Conservation (phyloP, 1,140 invertebrate species). For the Dreissena rostriformis region DNA sequence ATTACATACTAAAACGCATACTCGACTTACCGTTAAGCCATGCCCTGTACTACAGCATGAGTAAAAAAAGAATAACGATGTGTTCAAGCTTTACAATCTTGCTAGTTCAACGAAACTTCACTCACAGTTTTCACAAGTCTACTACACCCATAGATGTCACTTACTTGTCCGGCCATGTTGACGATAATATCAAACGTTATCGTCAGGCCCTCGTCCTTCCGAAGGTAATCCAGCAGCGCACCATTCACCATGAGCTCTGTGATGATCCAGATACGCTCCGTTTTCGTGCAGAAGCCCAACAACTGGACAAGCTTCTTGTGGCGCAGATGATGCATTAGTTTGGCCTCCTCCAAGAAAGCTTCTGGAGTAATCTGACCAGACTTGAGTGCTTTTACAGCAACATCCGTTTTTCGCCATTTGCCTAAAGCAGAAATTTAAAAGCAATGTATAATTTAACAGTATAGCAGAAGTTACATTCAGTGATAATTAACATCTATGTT, state of each 20-base stretch:
- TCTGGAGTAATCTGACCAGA: slow-evolving; percentile 98
- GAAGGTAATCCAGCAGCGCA: slow-evolving; percentile 90
- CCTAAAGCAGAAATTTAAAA: too few relatives aligned
- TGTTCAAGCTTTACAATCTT: too few relatives aligned
- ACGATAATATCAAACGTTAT: slow-evolving; percentile 93
- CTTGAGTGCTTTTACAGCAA: slow-evolving; percentile 97
- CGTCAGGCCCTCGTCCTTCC: slow-evolving; percentile 87
- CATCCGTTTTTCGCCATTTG: slow-evolving; percentile 96
- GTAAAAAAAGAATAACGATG: too few relatives aligned
- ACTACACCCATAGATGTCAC: too few relatives aligned
- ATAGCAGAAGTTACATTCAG: too few relatives aligned
- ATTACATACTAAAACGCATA: too few relatives aligned
- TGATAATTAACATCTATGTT: too few relatives aligned
- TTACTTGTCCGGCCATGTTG: slow-evolving; percentile 96
- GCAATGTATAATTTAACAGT: too few relatives aligned
- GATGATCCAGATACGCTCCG: slow-evolving; percentile 99
- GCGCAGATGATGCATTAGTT: slow-evolving; percentile 98
- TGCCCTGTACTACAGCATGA: too few relatives aligned
- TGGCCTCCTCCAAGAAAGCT: slow-evolving; percentile 98
- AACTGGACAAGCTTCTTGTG: slow-evolving; percentile 99
- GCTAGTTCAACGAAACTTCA: too few relatives aligned
- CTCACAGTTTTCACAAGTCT: too few relatives aligned
- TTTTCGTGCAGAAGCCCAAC: slow-evolving; percentile 98
- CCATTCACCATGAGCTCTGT: slow-evolving; percentile 99
- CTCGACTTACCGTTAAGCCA: too few relatives aligned